Percentiles rank a stretch among this genome's conserved stretches.
phyloP scores from a whole-genome alignment of 2,113 vertebrate species.

The Tricholaema leucomelas region DNA sequence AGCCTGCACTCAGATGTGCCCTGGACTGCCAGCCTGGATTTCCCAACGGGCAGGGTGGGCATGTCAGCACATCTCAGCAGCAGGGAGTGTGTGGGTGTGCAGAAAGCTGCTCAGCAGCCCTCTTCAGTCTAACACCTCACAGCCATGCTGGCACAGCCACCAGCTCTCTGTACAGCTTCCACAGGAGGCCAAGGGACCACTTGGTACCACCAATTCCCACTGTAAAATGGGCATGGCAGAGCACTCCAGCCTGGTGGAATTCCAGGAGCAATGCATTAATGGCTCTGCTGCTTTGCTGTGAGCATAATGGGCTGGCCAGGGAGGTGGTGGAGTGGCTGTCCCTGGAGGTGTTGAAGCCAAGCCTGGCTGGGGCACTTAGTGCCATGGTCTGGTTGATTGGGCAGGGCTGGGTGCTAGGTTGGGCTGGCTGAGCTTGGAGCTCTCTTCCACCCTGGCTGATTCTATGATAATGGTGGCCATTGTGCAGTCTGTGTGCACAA shows the following conservation, averaged over 20 bases:
- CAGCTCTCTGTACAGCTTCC: not conserved
- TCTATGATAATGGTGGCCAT: no score
- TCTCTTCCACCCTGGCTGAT: no score
- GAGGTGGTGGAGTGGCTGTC: no score
- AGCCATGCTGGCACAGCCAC: not conserved
- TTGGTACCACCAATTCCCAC: no score
- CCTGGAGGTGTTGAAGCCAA: no score
- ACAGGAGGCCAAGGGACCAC: not conserved
- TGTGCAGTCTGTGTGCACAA: rapidly evolving
- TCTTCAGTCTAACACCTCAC: rapidly evolving
- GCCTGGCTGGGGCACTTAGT: no score
- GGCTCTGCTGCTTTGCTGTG: not conserved
- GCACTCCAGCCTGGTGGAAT: not conserved
- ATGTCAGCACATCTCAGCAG: not conserved
- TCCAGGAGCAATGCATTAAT: not conserved
- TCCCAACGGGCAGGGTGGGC: not conserved
- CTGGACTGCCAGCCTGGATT: not conserved
- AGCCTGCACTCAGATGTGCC: not conserved
- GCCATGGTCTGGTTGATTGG: no score
- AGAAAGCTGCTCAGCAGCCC: not conserved
- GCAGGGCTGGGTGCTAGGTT: no score
- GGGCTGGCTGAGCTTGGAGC: no score
- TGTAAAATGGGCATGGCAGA: no score
- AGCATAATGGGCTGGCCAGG: no score
- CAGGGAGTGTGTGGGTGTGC: not conserved